phyloP scores from a whole-genome alignment of 2,113 vertebrate genomes.

The Semnornis frantzii region DNA sequence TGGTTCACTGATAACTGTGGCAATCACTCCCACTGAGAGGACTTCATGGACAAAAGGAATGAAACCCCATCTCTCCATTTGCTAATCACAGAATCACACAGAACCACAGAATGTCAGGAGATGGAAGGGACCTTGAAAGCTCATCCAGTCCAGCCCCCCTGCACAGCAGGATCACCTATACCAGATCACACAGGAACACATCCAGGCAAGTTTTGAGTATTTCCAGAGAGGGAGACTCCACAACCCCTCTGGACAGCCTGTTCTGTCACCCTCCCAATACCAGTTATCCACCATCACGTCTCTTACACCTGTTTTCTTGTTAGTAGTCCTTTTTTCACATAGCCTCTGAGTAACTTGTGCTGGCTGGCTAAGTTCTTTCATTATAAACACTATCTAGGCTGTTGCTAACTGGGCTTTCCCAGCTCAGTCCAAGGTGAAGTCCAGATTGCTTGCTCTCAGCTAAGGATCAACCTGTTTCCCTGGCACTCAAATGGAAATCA shows the following conservation, averaged over 20 bases:
- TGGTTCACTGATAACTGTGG: slow-evolving; percentile 4
- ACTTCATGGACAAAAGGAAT: not conserved
- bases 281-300: not conserved
- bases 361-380: not conserved
- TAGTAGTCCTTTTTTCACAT: not conserved
- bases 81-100: not conserved
- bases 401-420: not conserved
- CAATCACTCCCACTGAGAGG: not conserved
- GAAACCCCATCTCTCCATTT: not conserved
- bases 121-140: too few relatives aligned
- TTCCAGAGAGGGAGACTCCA: too few relatives aligned
- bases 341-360: not conserved
- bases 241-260: too few relatives aligned
- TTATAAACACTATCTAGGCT: not conserved
- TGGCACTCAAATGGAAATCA: not conserved
- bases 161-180: too few relatives aligned
- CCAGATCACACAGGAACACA: too few relatives aligned
- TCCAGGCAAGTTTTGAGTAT: too few relatives aligned
- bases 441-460: not conserved
- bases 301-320: not conserved
- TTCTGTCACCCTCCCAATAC: not conserved
- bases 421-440: not conserved
- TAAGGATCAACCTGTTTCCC: not conserved
- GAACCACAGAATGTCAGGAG: too few relatives aligned
- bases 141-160: too few relatives aligned